These are phyloP conservation scores for Gymnocheta viridis DNA, from an alignment of 2,888 invertebrate species.

Conservation along the genomic window DNA sequence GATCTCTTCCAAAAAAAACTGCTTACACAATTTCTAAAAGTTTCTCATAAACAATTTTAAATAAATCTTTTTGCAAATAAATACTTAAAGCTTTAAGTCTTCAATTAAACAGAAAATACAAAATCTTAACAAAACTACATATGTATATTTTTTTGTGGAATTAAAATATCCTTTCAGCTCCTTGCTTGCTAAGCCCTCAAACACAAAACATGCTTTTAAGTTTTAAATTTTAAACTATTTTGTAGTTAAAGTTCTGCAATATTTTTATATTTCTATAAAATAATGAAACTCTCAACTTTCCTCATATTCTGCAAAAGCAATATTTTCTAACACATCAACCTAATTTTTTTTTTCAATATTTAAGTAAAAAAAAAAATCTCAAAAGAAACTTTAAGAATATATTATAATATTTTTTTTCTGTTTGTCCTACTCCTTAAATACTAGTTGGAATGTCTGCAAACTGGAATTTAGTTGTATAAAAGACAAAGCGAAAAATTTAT, in stretches of 20 bases:
- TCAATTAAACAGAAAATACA: no score
- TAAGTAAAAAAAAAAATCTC: background rate
- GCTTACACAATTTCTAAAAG: no score
- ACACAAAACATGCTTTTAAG: background rate
- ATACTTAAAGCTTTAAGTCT: background rate
- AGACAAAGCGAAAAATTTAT: conserved; percentile 3
- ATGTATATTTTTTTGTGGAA: background rate
- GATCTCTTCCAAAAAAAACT: background rate
- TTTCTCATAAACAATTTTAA: background rate
- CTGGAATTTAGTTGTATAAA: background rate
- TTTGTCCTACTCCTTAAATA: background rate
- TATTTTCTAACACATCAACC: conserved; percentile 4
- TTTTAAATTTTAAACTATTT: background rate
- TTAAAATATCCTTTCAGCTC: background rate
- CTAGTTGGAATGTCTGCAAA: background rate
- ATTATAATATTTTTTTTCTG: background rate
- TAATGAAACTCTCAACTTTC: conserved; percentile 4
- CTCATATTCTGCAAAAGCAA: background rate
- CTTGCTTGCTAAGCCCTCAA: background rate
- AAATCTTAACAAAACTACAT: no score
- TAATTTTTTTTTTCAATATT: background rate
- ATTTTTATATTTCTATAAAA: background rate
- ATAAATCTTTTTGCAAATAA: background rate
- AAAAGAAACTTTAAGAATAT: conserved; percentile 1
- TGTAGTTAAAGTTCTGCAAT: background rate